Conservation (phyloP, 2,797 vertebrate genomes). For the Cynodonichthys magdalenae region DNA sequence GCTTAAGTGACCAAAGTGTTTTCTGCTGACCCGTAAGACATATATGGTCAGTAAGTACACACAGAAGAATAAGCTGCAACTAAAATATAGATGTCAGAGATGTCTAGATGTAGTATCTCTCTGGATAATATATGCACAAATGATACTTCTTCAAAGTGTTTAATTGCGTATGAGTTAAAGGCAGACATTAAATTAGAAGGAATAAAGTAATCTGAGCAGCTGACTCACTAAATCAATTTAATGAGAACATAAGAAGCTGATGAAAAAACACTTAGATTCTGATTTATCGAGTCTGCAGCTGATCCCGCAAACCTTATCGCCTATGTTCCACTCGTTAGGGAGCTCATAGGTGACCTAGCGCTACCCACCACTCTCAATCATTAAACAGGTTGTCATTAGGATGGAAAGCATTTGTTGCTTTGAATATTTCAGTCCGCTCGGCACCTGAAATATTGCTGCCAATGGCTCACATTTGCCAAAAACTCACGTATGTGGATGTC, state of each 20-base stretch:
- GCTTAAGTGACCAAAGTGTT: constrained; percentile 7
- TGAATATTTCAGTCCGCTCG: background rate
- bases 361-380: constrained; percentile 50
- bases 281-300: constrained; percentile 33
- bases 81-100: background rate
- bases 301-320: constrained; percentile 26
- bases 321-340: constrained; percentile 31
- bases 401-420: constrained; percentile 20
- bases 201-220: constrained; percentile 39
- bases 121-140: constrained; percentile 9
- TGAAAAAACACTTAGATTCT: constrained; percentile 32
- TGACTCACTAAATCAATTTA: constrained; percentile 59
- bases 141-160: constrained; percentile 6
- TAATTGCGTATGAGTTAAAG: constrained; percentile 38
- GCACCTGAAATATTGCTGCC: background rate
- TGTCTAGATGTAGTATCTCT: background rate
- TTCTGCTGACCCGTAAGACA: background rate
- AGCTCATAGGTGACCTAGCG: constrained; percentile 59
- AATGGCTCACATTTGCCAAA: background rate
- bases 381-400: constrained; percentile 60
- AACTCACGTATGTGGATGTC: background rate
- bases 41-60: background rate
- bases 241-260: constrained; percentile 44
- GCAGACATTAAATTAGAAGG: constrained; percentile 23
- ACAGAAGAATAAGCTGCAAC: background rate